Base-by-base conservation (phyloP, 2,797 vertebrate species). In the Otolemur crassicaudatus region DNA sequence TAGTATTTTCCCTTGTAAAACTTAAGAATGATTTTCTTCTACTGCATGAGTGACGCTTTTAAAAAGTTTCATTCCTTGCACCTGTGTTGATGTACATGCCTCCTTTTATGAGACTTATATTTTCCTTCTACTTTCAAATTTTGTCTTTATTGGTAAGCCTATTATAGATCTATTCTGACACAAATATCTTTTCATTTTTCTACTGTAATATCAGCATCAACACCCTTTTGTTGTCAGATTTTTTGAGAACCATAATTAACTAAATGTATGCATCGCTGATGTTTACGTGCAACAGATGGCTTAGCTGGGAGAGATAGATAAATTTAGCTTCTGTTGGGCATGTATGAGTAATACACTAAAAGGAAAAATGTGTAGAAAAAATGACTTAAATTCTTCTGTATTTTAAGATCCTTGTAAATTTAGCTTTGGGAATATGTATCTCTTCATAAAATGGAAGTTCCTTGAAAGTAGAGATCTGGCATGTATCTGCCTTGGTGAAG, bases 211-310 rank as follows among this genome's bases (percentile, higher is more conserved):
- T 75, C 95, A 97, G 90, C 72, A 90, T 69, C 91, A 95, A 72
- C 80, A 94, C 72, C 89, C 29, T 79, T 79, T 88, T 63, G 37
- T 94, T 95, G 90, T 93, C 84, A 97, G 63, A 88, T 65, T 82
- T 97, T 96, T 94, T 86, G 80, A 96, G 95, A 97, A 87, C 70
- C 43, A n/a, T 95, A 96, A 98, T 97, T 96, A 97, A 95, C 86
- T 82, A 88, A 80, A 95, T 92, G 80, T n/a, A 85, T 89, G 88
- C 90, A 92, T 97, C 89, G 40, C 17, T 94, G 79, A 94, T 97
- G 92, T 97, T 97, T 98, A 97, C 94, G 92, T 92, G 97, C 97
- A 97, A 97, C 97, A 97, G 97, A 96, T 96, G 96, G 95, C 94
- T 96, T 88, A 92, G 85, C 90, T 96, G 40, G 75, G 82, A 96